Percentiles rank a stretch among this genome's conserved stretches.
Conservation (phyloP, 1,140 invertebrate species). For the Drosophila sulfurigaster region DNA sequence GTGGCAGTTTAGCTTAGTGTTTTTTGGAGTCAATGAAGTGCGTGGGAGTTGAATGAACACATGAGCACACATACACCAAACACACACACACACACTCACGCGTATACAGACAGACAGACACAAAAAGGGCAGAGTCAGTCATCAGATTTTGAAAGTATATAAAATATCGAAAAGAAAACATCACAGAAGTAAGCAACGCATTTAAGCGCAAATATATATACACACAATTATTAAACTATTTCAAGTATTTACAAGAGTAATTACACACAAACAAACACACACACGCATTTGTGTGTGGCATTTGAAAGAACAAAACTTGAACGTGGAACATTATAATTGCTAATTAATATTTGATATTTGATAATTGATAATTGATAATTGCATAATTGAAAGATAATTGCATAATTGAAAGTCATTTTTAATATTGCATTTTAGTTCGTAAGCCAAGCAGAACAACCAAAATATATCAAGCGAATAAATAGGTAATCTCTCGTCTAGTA, state of each 20-base stretch:
- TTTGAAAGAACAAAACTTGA: conserved; percentile 30
- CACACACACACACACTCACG: conserved; percentile 29
- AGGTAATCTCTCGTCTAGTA: conserved; percentile 8
- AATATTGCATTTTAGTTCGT: conserved; percentile 72
- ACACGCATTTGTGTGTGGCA: conserved; percentile 37
- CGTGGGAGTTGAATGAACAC: conserved; percentile 76
- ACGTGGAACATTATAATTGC: conserved; percentile 28
- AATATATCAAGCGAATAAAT: conserved; percentile 61
- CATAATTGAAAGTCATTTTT: conserved; percentile 68
- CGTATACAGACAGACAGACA: conserved; percentile 34
- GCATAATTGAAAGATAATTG: conserved; percentile 56
- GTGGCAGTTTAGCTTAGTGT: conserved; percentile 75
- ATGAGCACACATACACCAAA: conserved; percentile 46
- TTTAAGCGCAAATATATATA: conserved; percentile 38
- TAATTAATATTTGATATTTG: conserved; percentile 13
- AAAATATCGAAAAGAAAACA: conserved; percentile 28
- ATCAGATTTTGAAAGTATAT: conserved; percentile 38
- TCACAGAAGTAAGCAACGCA: conserved; percentile 41
- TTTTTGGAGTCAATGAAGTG: conserved; percentile 62
- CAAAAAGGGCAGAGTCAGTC: conserved; percentile 19
- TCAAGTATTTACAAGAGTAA: conserved; percentile 69
- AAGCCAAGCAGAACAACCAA: conserved; percentile 65
- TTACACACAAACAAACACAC: conserved; percentile 39
- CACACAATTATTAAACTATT: conserved; percentile 52
- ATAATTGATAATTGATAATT: conserved; percentile 2